Conservation (phyloP, 2,797 vertebrate genomes). For the Setipinna tenuifilis region DNA sequence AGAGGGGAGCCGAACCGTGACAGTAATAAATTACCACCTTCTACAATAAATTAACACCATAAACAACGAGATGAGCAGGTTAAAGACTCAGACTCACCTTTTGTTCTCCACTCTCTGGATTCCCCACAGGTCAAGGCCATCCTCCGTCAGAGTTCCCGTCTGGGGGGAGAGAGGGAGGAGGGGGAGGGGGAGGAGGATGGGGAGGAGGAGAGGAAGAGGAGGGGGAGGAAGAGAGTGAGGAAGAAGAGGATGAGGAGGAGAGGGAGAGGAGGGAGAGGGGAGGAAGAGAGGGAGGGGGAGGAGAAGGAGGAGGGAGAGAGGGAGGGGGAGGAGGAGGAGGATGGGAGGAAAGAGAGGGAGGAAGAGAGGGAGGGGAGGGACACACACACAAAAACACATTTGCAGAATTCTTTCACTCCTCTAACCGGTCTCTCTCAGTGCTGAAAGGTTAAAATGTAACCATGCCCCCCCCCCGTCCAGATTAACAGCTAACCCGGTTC, state of each 20-base stretch:
- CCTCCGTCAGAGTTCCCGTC: conserved; percentile 98
- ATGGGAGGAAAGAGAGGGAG: not conserved
- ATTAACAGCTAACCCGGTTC: not conserved
- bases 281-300: no score
- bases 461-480: not conserved
- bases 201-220: not conserved
- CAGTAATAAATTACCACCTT: not conserved
- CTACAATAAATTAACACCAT: not conserved
- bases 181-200: not conserved
- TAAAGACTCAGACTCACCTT: conserved; percentile 67
- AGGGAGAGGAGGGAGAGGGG: no score
- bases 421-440: not conserved
- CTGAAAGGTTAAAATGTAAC: not conserved
- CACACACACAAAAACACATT: not conserved
- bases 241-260: no score
- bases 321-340: not conserved
- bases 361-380: not conserved
- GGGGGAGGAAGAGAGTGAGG: no score
- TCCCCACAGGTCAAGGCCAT: conserved; percentile 95
- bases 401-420: not conserved
- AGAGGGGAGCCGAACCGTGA: no score
- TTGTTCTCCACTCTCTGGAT: conserved; percentile 88
- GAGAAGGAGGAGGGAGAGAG: not conserved
- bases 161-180: conserved; percentile 53
- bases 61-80: not conserved